A percentile compares a stretch with the other conserved stretches of the same genome.
These are phyloP conservation scores for Phalangium opilio DNA, from an alignment of 2,888 invertebrate genomes.

Conservation along the genomic window DNA sequence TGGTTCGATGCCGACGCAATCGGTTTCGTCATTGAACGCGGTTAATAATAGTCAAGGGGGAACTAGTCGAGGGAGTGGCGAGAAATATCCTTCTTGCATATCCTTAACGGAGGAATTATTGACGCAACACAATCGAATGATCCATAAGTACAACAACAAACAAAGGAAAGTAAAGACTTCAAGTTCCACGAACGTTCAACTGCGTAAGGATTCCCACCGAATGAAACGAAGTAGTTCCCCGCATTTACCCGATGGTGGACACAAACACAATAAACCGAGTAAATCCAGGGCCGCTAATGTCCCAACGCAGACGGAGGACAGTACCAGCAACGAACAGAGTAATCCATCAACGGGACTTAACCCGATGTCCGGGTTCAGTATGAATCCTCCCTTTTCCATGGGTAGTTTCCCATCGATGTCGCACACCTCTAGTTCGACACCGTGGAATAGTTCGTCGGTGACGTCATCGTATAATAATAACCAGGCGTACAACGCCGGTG, in stretches of 20 bases:
- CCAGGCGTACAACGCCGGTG: background rate
- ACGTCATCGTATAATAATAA: background rate
- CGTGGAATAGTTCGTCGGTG: background rate
- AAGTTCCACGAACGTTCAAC: background rate
- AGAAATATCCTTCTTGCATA: background rate
- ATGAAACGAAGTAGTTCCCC: background rate
- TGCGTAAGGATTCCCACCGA: background rate
- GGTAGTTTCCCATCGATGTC: background rate
- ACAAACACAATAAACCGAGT: constrained; percentile 6
- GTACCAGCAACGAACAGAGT: background rate
- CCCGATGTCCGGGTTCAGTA: background rate
- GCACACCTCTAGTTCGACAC: background rate
- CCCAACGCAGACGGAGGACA: constrained; percentile 8
- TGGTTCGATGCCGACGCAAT: too few relatives aligned
- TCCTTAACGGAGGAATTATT: background rate
- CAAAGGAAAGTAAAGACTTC: background rate
- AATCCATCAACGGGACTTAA: background rate
- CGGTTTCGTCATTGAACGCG: too few relatives aligned
- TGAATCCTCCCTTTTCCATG: background rate
- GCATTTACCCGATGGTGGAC: background rate
- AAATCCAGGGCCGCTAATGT: background rate
- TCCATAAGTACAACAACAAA: background rate
- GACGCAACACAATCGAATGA: constrained; percentile 1
- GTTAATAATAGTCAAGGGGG: too few relatives aligned
- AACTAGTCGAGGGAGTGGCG: too few relatives aligned